Evolutionary conservation across 2,113 vertebrate species (phyloP).

Genomic region (Chaenocephalus aceratus): DNA sequence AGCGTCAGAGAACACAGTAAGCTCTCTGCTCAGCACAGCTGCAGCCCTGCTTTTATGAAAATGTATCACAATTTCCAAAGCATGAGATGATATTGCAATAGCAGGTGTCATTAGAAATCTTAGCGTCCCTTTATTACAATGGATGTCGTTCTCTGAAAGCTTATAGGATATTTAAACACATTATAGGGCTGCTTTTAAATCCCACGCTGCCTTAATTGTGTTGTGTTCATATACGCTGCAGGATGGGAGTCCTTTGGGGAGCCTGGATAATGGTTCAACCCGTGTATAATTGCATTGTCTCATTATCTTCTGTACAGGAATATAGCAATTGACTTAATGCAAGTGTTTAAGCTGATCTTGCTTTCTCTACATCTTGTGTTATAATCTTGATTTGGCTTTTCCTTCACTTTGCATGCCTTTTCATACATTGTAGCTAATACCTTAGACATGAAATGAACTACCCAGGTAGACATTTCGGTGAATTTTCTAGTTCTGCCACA

Average conservation of each 20-base stretch:
- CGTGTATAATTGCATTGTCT: slow-evolving; percentile 69
- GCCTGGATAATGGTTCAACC: slow-evolving; percentile 60
- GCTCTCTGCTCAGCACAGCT: slow-evolving; percentile 54
- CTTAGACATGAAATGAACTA: neutral
- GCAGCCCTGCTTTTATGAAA: slow-evolving; percentile 65
- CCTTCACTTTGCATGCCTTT: slow-evolving; percentile 10
- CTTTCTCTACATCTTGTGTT: slow-evolving; percentile 10
- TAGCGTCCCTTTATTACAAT: slow-evolving; percentile 49
- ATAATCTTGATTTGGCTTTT: slow-evolving; percentile 36
- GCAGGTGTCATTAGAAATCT: slow-evolving; percentile 49
- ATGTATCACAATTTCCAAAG: slow-evolving; percentile 43
- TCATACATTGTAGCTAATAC: slow-evolving; percentile 2
- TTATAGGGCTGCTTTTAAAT: slow-evolving; percentile 58
- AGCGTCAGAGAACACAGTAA: slow-evolving; percentile 57
- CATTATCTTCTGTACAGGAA: slow-evolving; percentile 54
- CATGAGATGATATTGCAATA: slow-evolving; percentile 35
- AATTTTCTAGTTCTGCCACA: neutral
- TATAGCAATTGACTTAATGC: slow-evolving; percentile 47
- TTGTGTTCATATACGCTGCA: slow-evolving; percentile 65
- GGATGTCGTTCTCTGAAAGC: slow-evolving; percentile 28
- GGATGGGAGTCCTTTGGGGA: slow-evolving; percentile 58
- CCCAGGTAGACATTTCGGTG: neutral
- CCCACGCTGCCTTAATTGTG: slow-evolving; percentile 64
- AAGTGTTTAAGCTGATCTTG: slow-evolving; percentile 44
- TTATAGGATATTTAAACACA: slow-evolving; percentile 56